Base-by-base conservation (phyloP, 2,113 vertebrate genomes). In the Thunnus maccoyii region DNA sequence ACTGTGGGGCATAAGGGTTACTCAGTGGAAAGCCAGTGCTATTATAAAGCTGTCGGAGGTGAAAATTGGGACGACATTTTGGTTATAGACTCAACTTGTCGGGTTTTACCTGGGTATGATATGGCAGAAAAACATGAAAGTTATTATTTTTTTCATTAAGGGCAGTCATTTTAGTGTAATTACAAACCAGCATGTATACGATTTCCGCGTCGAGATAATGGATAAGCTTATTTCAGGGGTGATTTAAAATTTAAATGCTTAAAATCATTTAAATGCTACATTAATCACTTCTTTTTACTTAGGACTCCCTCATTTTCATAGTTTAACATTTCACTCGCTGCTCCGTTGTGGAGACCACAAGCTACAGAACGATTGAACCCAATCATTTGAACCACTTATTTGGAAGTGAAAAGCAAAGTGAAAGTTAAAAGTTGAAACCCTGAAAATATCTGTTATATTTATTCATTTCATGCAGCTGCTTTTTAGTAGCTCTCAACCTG, bases 1-100 rank as follows among this genome's bases (percentile, higher is more conserved):
- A 85, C 79, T 88, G 72, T 27, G 73, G 80, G 89, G 78, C 80
- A 72, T 44, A 46, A 61, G 69, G 86, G 81, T 79, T 75, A 76
- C 80, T 86, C 75, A 84, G 69, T 62, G 61, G 88, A 87, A 75
- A 88, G 80, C 73, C 32, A n/a, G 57, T 54, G 48, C 87, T 88
- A 81, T 88, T 86, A 88, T 68, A 76, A 82, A 91, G 27, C 85
- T 72, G 68, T 68, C 48, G 8, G 70, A 80, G 74, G 72, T 78
- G 78, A 86, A 90, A 88, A 90, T 63, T 79, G 63, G 77, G 70
- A 78, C 64, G 76, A 51, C 54, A 27, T 81, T 83, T 61, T 48
- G 47, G 44, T 70, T 61, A 58, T 48, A 30, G 47, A 79, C 71
- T 56, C 30, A 4, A 60, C 50, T 74, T 44, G 17, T 12, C 12